phyloP scores from a whole-genome alignment of 2,113 vertebrate species.

The Cervus canadensis region DNA sequence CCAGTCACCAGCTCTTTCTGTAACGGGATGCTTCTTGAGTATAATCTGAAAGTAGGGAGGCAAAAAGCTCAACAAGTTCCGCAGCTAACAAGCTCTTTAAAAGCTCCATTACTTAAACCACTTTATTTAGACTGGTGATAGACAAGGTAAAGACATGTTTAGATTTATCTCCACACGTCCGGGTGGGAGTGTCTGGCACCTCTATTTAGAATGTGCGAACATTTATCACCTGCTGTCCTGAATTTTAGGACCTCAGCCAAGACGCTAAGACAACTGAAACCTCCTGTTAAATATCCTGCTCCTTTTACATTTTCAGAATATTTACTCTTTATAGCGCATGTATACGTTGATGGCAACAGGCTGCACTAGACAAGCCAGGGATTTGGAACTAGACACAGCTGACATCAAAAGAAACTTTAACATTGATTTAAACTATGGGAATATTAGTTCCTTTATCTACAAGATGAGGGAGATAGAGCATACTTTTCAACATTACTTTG shows the following conservation, averaged over 20 bases:
- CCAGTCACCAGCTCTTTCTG: background rate
- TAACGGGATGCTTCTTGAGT: background rate
- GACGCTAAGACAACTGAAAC: background rate
- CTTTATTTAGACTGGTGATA: background rate
- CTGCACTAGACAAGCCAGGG: background rate
- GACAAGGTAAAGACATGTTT: background rate
- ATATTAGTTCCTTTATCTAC: background rate
- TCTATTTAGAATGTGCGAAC: slow-evolving; percentile 7
- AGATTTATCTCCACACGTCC: background rate
- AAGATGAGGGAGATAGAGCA: background rate
- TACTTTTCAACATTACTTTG: background rate
- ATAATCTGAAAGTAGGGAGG: background rate
- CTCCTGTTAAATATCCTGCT: background rate
- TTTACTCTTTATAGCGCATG: background rate
- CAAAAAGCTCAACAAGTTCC: background rate
- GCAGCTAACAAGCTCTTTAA: background rate
- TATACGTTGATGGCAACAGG: background rate
- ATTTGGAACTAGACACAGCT: background rate
- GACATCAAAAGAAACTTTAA: background rate
- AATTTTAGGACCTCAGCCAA: slow-evolving; percentile 5
- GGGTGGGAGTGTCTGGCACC: background rate
- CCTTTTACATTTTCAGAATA: background rate
- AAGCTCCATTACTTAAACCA: background rate
- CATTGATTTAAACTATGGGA: background rate
- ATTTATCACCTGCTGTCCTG: slow-evolving; percentile 3